Evolutionary conservation across 1,140 invertebrate species (phyloP).

Genomic region (Ericerus pela): DNA sequence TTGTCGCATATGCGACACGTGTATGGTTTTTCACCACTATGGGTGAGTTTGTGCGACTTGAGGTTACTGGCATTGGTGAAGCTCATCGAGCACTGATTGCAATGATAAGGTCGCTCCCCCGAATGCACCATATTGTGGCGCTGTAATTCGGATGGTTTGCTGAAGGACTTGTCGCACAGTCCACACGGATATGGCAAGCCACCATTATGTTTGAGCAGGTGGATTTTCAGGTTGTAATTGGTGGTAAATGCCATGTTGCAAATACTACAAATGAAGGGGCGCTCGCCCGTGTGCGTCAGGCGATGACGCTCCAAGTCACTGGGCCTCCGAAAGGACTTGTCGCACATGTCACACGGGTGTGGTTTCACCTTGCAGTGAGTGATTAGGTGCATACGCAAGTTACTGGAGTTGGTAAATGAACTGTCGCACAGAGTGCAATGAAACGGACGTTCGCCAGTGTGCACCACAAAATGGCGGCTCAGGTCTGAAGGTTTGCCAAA

Average conservation of each 20-base stretch:
- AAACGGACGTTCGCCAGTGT: conserved; percentile 22
- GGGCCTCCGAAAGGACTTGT: conserved; percentile 27
- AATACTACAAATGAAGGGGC: conserved; percentile 37
- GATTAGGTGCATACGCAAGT: conserved; percentile 25
- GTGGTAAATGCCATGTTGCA: conserved; percentile 29
- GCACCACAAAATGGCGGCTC: conserved; percentile 19
- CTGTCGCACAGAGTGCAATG: conserved; percentile 24
- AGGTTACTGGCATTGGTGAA: conserved; percentile 31
- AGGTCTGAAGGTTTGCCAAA: conserved; percentile 22
- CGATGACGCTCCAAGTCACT: conserved; percentile 55
- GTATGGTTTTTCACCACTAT: conserved; percentile 48
- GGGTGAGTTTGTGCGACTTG: conserved; percentile 44
- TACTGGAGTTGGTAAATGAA: conserved; percentile 22
- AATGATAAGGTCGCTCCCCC: conserved; percentile 55
- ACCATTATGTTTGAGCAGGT: conserved; percentile 34
- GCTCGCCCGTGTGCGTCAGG: conserved; percentile 55
- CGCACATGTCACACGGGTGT: conserved; percentile 34
- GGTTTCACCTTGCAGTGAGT: conserved; percentile 34
- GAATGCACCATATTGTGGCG: conserved; percentile 24
- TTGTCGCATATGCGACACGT: conserved; percentile 41
- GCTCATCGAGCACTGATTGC: conserved; percentile 45
- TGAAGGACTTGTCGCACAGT: conserved; percentile 38
- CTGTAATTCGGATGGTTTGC: conserved; percentile 23
- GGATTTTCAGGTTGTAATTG: conserved; percentile 31
- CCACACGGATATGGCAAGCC: conserved; percentile 40